phyloP scores from a whole-genome alignment of 2,888 invertebrate genomes.

The Ennomos erosarius region DNA sequence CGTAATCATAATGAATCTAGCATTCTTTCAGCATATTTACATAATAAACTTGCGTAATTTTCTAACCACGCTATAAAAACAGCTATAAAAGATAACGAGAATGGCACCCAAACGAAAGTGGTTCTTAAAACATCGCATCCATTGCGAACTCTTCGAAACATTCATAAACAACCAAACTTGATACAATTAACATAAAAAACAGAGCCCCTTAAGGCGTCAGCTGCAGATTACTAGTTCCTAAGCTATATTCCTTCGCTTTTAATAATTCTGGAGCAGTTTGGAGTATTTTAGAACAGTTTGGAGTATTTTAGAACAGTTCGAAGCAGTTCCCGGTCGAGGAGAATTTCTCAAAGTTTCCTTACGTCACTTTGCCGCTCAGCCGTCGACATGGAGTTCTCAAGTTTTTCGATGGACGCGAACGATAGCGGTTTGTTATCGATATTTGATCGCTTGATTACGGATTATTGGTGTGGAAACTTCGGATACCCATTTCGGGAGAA shows the following conservation, averaged over 20 bases:
- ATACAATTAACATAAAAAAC: constrained; percentile 29
- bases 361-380: constrained; percentile 30
- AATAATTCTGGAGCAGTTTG: constrained; percentile 25
- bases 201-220: constrained; percentile 30
- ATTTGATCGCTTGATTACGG: constrained; percentile 4
- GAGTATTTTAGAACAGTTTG: constrained; percentile 21
- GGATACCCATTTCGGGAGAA: too few species aligned
- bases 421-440: background rate
- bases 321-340: constrained; percentile 20
- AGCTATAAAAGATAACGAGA: constrained; percentile 22
- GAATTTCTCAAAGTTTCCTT: constrained; percentile 34
- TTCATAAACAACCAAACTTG: constrained; percentile 34
- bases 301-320: constrained; percentile 20
- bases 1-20: too few species aligned
- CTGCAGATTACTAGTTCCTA: constrained; percentile 34
- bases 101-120: constrained; percentile 15
- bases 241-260: constrained; percentile 33
- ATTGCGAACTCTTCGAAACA: constrained; percentile 20
- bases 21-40: too few species aligned
- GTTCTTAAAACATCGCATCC: constrained; percentile 11
- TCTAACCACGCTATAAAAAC: constrained; percentile 14
- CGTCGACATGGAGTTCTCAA: constrained; percentile 27
- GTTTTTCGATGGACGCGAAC: constrained; percentile 6
- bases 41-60: background rate
- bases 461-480: constrained; percentile 1